phyloP scores from a whole-genome alignment of 2,888 invertebrate species.

The Allacma fusca region DNA sequence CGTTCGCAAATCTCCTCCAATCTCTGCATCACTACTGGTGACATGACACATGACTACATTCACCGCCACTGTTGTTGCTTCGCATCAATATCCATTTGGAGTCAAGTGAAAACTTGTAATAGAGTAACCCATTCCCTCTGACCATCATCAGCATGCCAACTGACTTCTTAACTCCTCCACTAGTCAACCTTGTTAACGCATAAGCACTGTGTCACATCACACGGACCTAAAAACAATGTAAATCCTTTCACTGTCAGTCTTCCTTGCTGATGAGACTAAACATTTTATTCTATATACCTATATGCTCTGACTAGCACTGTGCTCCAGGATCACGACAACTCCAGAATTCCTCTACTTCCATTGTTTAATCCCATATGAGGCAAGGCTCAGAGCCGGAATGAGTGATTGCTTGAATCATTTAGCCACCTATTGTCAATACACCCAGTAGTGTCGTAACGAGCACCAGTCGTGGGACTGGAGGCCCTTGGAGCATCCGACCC shows the following conservation, averaged over 20 bases:
- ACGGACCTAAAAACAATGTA: too few species aligned
- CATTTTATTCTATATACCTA: too few species aligned
- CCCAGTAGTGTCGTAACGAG: not conserved
- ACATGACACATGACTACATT: slow-evolving; percentile 16
- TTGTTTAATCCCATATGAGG: not conserved
- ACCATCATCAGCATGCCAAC: not conserved
- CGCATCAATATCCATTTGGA: not conserved
- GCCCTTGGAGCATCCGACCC: not conserved
- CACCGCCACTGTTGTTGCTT: not conserved
- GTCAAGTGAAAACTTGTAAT: slow-evolving; percentile 16
- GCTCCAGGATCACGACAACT: not conserved
- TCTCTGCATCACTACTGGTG: slow-evolving; percentile 27
- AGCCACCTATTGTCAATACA: not conserved
- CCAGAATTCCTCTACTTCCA: not conserved
- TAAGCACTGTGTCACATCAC: too few species aligned
- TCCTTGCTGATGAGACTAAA: too few species aligned
- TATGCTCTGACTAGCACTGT: too few species aligned
- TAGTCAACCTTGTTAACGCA: too few species aligned
- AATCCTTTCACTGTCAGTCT: too few species aligned
- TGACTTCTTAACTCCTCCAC: too few species aligned
- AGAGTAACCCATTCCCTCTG: not conserved
- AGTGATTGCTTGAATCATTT: not conserved
- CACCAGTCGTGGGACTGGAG: not conserved
- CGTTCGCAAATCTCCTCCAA: slow-evolving; percentile 19
- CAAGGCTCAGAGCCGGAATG: slow-evolving; percentile 10